These are phyloP conservation scores for Drosophila gaucha DNA, from an alignment of 2,888 invertebrate genomes.

Conservation along the genomic window DNA sequence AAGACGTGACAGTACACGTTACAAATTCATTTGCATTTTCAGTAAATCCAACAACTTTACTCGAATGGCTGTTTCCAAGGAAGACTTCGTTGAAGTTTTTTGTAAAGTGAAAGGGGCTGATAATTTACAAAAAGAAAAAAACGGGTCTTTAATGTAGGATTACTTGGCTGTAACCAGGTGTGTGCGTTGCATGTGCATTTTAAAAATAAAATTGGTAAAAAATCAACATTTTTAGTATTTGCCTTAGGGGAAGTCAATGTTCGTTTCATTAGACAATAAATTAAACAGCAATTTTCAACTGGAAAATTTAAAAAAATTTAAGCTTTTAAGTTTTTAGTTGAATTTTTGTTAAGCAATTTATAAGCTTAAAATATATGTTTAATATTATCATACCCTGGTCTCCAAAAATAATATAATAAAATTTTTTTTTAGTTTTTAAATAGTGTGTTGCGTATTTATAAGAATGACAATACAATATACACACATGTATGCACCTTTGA, in stretches of 20 bases:
- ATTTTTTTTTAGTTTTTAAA: too few relatives aligned
- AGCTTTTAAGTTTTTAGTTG: too few relatives aligned
- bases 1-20: slow-evolving; percentile 16
- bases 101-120: slow-evolving; percentile 38
- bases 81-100: slow-evolving; percentile 1
- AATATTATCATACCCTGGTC: too few relatives aligned
- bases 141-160: neutral
- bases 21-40: slow-evolving; percentile 42
- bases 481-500: too few relatives aligned
- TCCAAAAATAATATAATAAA: neutral
- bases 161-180: neutral
- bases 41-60: neutral
- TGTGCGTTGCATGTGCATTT: slow-evolving; percentile 7
- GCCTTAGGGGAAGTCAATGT: neutral
- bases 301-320: too few relatives aligned
- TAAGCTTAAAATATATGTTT: neutral
- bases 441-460: too few relatives aligned
- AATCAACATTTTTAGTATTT: neutral
- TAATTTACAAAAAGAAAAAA: neutral
- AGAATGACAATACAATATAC: too few relatives aligned
- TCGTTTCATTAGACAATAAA: neutral
- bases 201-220: slow-evolving; percentile 1
- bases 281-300: neutral
- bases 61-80: slow-evolving; percentile 29
- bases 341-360: neutral